Percentiles rank a stretch among this genome's conserved stretches.
phyloP scores from a whole-genome alignment of 2,888 invertebrate species.

The Ligdia adustata region DNA sequence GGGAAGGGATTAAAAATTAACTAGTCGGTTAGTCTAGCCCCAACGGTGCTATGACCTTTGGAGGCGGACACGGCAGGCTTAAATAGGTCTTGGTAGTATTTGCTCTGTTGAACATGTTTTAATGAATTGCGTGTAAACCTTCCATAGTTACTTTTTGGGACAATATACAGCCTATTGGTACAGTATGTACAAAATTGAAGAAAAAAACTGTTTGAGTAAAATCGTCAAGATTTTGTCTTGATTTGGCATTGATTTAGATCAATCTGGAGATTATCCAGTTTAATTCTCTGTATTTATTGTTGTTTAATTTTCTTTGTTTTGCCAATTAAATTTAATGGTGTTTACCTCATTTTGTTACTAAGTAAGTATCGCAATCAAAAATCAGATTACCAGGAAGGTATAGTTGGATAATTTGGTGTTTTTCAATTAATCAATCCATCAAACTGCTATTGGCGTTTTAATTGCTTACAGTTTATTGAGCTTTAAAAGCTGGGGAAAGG shows the following conservation, averaged over 20 bases:
- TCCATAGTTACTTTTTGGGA: no score
- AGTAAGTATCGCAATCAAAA: no score
- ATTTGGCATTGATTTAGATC: no score
- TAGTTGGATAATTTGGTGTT: constrained; percentile 27
- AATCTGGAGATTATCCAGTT: no score
- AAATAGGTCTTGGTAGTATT: constrained; percentile 19
- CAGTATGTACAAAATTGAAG: no score
- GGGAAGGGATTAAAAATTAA: constrained; percentile 49
- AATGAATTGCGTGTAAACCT: background rate
- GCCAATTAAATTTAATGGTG: no score
- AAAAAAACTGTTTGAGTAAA: no score
- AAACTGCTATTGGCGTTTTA: constrained; percentile 81
- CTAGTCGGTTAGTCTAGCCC: constrained; percentile 48
- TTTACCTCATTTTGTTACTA: no score
- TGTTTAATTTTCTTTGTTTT: no score
- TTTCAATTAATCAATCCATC: constrained; percentile 70
- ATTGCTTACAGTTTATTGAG: constrained; percentile 79
- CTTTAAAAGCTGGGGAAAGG: constrained; percentile 80
- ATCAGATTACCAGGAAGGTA: constrained; percentile 9
- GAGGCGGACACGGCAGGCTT: constrained; percentile 22
- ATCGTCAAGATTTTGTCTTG: no score
- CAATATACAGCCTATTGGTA: no score
- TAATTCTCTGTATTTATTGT: no score
- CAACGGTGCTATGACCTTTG: constrained; percentile 42
- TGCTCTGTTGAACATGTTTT: constrained; percentile 11